A percentile compares a stretch with the other conserved stretches of the same genome.
Evolutionary conservation across 1,140 invertebrate species (phyloP).

Genomic region (Pogonomyrmex barbatus): DNA sequence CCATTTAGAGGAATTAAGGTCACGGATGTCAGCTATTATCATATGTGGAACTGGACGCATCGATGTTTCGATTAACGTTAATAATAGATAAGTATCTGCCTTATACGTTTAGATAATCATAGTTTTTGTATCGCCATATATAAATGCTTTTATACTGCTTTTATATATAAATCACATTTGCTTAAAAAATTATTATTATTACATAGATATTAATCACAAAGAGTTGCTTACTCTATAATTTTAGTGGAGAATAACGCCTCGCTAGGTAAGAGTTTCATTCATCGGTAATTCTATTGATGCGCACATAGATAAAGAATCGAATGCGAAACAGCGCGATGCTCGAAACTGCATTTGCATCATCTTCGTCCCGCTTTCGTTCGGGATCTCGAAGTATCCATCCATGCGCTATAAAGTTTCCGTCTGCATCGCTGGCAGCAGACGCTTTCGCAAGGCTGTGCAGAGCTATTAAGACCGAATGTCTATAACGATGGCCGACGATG

Average conservation of each 20-base stretch:
- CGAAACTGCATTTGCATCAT: slow-evolving; percentile 40
- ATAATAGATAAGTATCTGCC: not conserved
- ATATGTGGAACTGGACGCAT: not conserved
- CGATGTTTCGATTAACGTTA: not conserved
- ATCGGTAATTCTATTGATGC: not conserved
- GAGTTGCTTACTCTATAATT: not conserved
- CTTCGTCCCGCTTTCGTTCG: slow-evolving; percentile 38
- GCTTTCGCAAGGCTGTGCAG: slow-evolving; percentile 43
- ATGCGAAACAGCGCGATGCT: not conserved
- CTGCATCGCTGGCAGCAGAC: slow-evolving; percentile 9
- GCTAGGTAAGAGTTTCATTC: slow-evolving; percentile 13
- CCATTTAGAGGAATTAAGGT: slow-evolving; percentile 28
- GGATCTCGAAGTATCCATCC: slow-evolving; percentile 18
- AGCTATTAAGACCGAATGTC: slow-evolving; percentile 46
- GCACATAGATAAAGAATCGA: slow-evolving; percentile 10
- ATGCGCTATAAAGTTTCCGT: slow-evolving; percentile 33
- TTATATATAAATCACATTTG: not conserved
- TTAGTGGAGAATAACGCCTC: not conserved
- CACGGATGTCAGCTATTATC: slow-evolving; percentile 28
- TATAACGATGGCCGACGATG: slow-evolving; percentile 42
- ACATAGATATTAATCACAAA: not conserved
- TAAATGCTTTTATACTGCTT: not conserved
- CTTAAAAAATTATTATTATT: slow-evolving; percentile 12
- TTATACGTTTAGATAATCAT: not conserved
- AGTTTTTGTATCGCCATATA: not conserved